These are phyloP conservation scores for Amblyteles armatorius DNA, from an alignment of 2,888 invertebrate genomes.

Conservation along the genomic window DNA sequence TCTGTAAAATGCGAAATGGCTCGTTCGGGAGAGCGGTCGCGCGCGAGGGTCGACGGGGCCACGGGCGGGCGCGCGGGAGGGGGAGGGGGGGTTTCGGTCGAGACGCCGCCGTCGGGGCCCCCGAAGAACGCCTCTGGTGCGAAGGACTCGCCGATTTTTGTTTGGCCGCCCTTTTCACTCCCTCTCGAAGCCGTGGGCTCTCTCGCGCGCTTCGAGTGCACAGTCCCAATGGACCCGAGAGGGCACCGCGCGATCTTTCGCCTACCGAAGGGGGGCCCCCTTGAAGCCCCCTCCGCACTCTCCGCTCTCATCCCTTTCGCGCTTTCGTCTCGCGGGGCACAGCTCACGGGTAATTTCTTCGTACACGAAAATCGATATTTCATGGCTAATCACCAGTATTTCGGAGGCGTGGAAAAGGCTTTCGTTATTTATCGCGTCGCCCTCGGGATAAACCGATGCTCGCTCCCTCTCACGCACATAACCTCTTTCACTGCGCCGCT, in stretches of 20 bases:
- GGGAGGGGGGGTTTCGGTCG: slow-evolving; percentile 32
- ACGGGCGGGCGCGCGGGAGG: not conserved
- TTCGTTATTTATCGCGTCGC: slow-evolving; percentile 84
- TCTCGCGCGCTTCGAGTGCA: slow-evolving; percentile 39
- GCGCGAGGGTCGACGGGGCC: slow-evolving; percentile 11
- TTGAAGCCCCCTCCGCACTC: slow-evolving; percentile 41
- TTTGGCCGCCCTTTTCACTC: slow-evolving; percentile 64
- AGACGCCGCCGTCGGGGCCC: slow-evolving; percentile 62
- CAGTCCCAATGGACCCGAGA: slow-evolving; percentile 48
- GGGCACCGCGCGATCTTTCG: slow-evolving; percentile 44
- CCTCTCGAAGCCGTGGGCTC: slow-evolving; percentile 51
- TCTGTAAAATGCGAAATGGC: slow-evolving; percentile 70
- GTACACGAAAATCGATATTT: slow-evolving; percentile 84
- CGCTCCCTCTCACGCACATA: slow-evolving; percentile 41
- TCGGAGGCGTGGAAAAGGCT: slow-evolving; percentile 84
- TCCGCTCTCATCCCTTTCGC: slow-evolving; percentile 55
- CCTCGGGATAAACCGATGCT: slow-evolving; percentile 74
- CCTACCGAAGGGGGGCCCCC: slow-evolving; percentile 44
- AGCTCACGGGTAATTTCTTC: slow-evolving; percentile 79
- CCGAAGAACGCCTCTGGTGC: slow-evolving; percentile 68
- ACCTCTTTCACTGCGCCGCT: slow-evolving; percentile 42
- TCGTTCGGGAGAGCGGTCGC: slow-evolving; percentile 59
- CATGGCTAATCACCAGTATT: slow-evolving; percentile 84
- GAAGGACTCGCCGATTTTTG: slow-evolving; percentile 70
- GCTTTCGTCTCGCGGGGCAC: slow-evolving; percentile 71